Evolutionary conservation across 2,888 invertebrate genomes (phyloP).

Genomic region (Zele albiditarsus): DNA sequence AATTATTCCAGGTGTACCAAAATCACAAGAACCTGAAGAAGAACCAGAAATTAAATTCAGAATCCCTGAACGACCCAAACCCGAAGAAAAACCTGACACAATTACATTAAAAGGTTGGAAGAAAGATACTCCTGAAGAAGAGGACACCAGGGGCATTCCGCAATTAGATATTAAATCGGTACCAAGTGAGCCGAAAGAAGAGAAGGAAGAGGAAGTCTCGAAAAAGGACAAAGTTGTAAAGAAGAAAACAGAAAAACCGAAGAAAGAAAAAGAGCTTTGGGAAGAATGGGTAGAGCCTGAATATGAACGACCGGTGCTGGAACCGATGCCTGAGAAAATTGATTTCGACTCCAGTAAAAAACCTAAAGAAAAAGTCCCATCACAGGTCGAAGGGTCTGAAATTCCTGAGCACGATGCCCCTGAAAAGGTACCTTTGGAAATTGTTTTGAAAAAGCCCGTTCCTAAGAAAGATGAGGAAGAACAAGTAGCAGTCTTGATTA

Average conservation of each 20-base stretch:
- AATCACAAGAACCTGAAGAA: conserved; percentile 71
- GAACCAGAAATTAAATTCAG: conserved; percentile 72
- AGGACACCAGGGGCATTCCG: conserved; percentile 60
- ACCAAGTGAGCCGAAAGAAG: conserved; percentile 65
- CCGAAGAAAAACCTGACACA: conserved; percentile 67
- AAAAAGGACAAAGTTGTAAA: conserved; percentile 53
- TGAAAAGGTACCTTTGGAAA: conserved; percentile 59
- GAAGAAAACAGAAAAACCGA: conserved; percentile 53
- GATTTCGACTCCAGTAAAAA: conserved; percentile 55
- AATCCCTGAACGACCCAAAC: conserved; percentile 64
- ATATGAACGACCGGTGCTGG: conserved; percentile 56
- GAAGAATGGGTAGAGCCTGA: conserved; percentile 58
- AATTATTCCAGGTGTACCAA: conserved; percentile 69
- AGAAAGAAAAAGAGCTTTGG: conserved; percentile 48
- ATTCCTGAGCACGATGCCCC: conserved; percentile 53
- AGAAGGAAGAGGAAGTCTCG: conserved; percentile 70
- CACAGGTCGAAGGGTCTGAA: conserved; percentile 56
- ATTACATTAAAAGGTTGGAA: conserved; percentile 68
- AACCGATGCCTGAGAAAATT: conserved; percentile 60
- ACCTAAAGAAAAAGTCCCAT: conserved; percentile 54
- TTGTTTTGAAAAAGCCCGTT: conserved; percentile 43
- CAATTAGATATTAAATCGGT: conserved; percentile 53
- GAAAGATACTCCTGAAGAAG: conserved; percentile 63
- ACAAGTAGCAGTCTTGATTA: conserved; percentile 61
- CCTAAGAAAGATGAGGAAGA: conserved; percentile 36